Percentiles rank a stretch among this genome's conserved stretches.
These are phyloP conservation scores for Thunnus albacares DNA, from an alignment of 2,797 vertebrate genomes.

Conservation along the genomic window DNA sequence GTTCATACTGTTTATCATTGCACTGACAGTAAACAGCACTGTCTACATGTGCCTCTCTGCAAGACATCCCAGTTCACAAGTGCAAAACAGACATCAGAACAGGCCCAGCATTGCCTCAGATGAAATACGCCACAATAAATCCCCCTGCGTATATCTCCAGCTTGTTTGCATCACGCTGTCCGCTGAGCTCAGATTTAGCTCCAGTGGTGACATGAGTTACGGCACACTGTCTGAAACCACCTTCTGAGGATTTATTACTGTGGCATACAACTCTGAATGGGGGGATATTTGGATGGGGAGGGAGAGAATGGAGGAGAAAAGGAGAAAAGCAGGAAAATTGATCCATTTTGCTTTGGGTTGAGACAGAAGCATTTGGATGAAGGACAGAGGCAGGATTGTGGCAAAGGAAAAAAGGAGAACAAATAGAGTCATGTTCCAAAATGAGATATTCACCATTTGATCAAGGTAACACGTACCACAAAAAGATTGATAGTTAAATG, in stretches of 20 bases:
- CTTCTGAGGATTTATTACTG: constrained; percentile 73
- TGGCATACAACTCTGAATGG: constrained; percentile 68
- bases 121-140: constrained; percentile 72
- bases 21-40: constrained; percentile 37
- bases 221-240: constrained; percentile 57
- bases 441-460: constrained; percentile 21
- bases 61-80: constrained; percentile 54
- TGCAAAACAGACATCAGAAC: constrained; percentile 71
- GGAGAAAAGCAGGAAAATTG: constrained; percentile 39
- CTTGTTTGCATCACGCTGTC: constrained; percentile 59
- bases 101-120: constrained; percentile 47
- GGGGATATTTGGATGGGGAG: constrained; percentile 53
- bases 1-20: constrained; percentile 30
- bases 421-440: constrained; percentile 21
- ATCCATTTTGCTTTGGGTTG: constrained; percentile 57
- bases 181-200: constrained; percentile 65
- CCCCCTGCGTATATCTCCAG: constrained; percentile 58
- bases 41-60: constrained; percentile 38
- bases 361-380: constrained; percentile 54
- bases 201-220: constrained; percentile 53
- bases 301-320: constrained; percentile 25
- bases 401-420: background rate
- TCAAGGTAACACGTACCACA: constrained; percentile 9
- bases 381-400: constrained; percentile 30
- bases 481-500: constrained; percentile 24